Base-by-base conservation (phyloP, 2,113 vertebrate genomes). In the Coptodon rendalli region DNA sequence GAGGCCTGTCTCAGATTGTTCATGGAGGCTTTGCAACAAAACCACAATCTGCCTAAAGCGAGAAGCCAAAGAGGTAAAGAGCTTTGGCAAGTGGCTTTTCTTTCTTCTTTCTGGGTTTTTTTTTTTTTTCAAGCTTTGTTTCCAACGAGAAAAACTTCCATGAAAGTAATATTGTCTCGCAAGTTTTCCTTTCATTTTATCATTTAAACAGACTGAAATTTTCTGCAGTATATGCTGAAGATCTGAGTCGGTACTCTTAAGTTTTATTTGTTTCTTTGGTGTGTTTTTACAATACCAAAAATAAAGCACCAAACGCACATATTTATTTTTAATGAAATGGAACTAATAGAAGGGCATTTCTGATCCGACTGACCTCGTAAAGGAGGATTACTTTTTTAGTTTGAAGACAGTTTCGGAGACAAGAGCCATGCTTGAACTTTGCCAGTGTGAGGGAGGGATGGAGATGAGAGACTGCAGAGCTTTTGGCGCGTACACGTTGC, bases 1-100 rank as follows among this genome's bases (percentile, higher is more conserved):
- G 91, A 91, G 93, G 91, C 88, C 89, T 86, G 88, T 93, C 93
- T 95, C 89, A 87, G 92, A 93, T 93, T 91, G 90, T 94, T 95
- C 89, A 89, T 85, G 78, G 82, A 91, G 83, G 87, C 87, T 95
- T 92, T 93, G 93, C 90, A 92, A 90, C 84, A 81, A 95, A 95
- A 95, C 92, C 93, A 89, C 94, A 93, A 93, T 92, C 90, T 89
- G 87, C 83, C 91, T 71, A 45, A 90, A 91, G 73, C 43, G 3
- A 85, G 48, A 86, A 92, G 53, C 80, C 87, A 87, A 87, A 85
- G 80, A 91, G 57, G 73, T 80, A 88, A 89, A 89, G 66, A 89
- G 84, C 50, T 59, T 82, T 83, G 78, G 89, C 91, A 29, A 63
- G 9, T 12, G 7, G 79, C 78, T 82, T 87, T 68, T 82, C 80